These are phyloP conservation scores for Periplaneta americana DNA, from an alignment of 1,140 invertebrate genomes.

Conservation along the genomic window DNA sequence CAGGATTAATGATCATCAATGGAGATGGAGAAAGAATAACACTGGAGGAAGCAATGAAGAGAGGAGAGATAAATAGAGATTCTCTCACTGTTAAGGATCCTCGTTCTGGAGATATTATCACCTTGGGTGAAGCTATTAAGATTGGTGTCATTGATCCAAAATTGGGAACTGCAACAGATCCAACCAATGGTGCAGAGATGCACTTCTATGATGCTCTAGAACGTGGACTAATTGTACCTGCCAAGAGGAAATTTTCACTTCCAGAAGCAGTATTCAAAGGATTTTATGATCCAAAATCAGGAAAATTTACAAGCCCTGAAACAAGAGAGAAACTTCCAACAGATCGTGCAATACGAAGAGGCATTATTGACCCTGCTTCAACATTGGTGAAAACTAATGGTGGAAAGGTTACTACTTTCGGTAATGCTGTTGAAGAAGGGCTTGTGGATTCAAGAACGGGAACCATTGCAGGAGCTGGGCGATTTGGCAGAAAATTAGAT, in stretches of 20 bases:
- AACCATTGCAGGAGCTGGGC: constrained; percentile 48
- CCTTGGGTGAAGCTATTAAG: constrained; percentile 75
- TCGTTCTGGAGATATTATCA: constrained; percentile 67
- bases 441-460: constrained; percentile 73
- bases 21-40: constrained; percentile 67
- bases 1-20: constrained; percentile 59
- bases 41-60: constrained; percentile 71
- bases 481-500: constrained; percentile 60
- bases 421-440: constrained; percentile 70
- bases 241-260: constrained; percentile 74
- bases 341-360: constrained; percentile 68
- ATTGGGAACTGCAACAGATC: constrained; percentile 71
- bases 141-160: constrained; percentile 75
- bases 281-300: constrained; percentile 64
- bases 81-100: constrained; percentile 78
- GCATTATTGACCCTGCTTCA: constrained; percentile 73
- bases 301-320: constrained; percentile 62
- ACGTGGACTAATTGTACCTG: constrained; percentile 71
- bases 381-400: constrained; percentile 64
- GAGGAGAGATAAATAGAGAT: constrained; percentile 68
- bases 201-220: constrained; percentile 75
- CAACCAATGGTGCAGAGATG: constrained; percentile 62
- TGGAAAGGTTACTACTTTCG: constrained; percentile 71
- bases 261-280: constrained; percentile 83
- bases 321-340: constrained; percentile 68